A percentile compares a stretch with the other conserved stretches of the same genome.
Conservation (phyloP, 64 coral and sea anemone genomes). For the Platygyra sinensis region DNA sequence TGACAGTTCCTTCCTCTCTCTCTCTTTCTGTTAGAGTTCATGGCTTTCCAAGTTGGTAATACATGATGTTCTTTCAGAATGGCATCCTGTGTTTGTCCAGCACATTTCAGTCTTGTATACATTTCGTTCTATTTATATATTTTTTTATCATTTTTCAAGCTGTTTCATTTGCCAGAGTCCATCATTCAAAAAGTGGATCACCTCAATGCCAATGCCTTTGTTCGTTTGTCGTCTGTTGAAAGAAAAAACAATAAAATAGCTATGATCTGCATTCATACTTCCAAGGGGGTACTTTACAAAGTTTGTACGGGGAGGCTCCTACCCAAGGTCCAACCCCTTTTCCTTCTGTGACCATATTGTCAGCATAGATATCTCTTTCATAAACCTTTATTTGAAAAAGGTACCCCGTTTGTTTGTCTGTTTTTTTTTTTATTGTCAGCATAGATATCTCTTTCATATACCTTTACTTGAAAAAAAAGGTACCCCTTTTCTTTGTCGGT, state of each 20-base stretch:
- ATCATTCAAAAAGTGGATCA: conserved; percentile 94
- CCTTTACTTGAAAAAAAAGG: not conserved
- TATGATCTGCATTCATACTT: not conserved
- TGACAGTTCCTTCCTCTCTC: not conserved
- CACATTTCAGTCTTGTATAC: not conserved
- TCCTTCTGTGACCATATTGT: too few relatives aligned
- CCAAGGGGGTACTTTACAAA: too few relatives aligned
- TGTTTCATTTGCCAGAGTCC: conserved; percentile 99
- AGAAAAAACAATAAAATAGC: not conserved
- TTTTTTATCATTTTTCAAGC: conserved; percentile 70
- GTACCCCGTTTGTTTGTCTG: too few relatives aligned
- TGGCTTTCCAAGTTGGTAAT: not conserved
- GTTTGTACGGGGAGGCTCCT: not conserved
- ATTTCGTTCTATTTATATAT: not conserved
- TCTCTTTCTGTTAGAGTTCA: not conserved
- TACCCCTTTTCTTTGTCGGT: too few relatives aligned
- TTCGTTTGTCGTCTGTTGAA: conserved; percentile 64
- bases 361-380: not conserved
- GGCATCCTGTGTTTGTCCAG: not conserved
- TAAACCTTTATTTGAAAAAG: not conserved
- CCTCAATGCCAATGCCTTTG: conserved; percentile 97
- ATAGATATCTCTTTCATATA: too few relatives aligned
- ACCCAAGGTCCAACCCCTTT: not conserved
- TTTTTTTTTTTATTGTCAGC: not conserved
- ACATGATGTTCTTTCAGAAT: not conserved